Conservation (phyloP, 1,140 invertebrate species). For the Drosophila nigrodunni region DNA sequence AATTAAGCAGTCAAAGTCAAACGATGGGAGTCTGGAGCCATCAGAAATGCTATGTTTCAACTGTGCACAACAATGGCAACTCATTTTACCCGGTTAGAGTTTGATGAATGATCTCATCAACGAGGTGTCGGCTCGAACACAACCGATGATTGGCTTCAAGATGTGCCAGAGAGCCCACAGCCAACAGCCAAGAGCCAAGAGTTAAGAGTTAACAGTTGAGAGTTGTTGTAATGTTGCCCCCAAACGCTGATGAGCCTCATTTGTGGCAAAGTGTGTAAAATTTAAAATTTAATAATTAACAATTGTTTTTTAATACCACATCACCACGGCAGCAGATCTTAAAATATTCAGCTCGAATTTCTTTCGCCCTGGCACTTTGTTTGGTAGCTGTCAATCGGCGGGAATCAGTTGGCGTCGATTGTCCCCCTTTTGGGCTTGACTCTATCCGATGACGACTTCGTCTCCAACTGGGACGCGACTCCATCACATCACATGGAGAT, state of each 20-base stretch:
- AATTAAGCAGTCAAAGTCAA: slow-evolving; percentile 77
- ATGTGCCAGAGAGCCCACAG: slow-evolving; percentile 6
- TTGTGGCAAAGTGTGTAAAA: slow-evolving; percentile 75
- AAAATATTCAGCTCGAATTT: slow-evolving; percentile 58
- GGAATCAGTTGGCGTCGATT: slow-evolving; percentile 37
- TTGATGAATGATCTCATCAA: slow-evolving; percentile 84
- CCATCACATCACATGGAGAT: slow-evolving; percentile 43
- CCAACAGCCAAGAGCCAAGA: neutral
- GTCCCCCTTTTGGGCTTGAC: slow-evolving; percentile 15
- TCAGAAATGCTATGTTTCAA: slow-evolving; percentile 12
- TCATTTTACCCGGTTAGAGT: slow-evolving; percentile 75
- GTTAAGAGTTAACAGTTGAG: neutral
- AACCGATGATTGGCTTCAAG: slow-evolving; percentile 62
- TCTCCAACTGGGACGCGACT: neutral
- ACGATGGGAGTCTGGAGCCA: slow-evolving; percentile 42
- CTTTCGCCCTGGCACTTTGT: slow-evolving; percentile 65
- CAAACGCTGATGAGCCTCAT: slow-evolving; percentile 53
- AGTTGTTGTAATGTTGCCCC: slow-evolving; percentile 15
- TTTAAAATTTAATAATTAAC: slow-evolving; percentile 83
- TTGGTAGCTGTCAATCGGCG: slow-evolving; percentile 62
- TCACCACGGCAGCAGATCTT: slow-evolving; percentile 63
- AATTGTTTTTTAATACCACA: slow-evolving; percentile 79
- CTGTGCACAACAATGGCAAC: slow-evolving; percentile 74
- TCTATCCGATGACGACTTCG: neutral
- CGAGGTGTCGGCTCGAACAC: slow-evolving; percentile 74